phyloP scores from a whole-genome alignment of 2,113 vertebrate species.

The Notarius lentiginosus region DNA sequence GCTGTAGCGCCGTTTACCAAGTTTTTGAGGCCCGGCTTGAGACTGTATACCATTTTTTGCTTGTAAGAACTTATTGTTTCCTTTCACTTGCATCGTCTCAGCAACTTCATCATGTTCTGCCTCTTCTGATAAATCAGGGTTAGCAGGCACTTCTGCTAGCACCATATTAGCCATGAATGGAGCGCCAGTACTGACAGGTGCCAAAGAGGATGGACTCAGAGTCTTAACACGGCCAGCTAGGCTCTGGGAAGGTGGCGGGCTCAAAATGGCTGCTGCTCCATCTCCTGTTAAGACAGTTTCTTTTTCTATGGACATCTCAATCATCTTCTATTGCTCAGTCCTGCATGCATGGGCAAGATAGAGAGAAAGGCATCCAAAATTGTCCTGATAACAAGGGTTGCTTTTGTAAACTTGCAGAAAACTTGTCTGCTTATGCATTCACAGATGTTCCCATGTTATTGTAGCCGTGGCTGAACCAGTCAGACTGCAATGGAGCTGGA shows the following conservation, averaged over 20 bases:
- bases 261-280: slow-evolving; percentile 22
- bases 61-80: slow-evolving; percentile 37
- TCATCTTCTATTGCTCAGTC: slow-evolving; percentile 59
- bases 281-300: slow-evolving; percentile 56
- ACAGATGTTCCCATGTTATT: background rate
- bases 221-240: background rate
- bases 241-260: background rate
- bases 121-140: background rate
- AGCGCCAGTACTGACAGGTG: slow-evolving; percentile 37
- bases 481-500: slow-evolving; percentile 23
- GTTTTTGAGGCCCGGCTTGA: slow-evolving; percentile 57
- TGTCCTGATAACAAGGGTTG: background rate
- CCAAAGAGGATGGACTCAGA: slow-evolving; percentile 23
- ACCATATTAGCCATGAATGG: slow-evolving; percentile 41
- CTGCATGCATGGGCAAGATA: slow-evolving; percentile 22
- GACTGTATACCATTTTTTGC: slow-evolving; percentile 77
- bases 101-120: background rate
- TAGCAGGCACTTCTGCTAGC: slow-evolving; percentile 52
- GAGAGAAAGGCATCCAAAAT: background rate
- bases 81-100: background rate
- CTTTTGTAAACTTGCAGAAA: slow-evolving; percentile 16
- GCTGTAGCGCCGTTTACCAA: slow-evolving; percentile 80
- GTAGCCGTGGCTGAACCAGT: background rate
- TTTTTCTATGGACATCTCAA: slow-evolving; percentile 69
- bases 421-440: background rate